These are phyloP conservation scores for Rhinogobius similis DNA, from an alignment of 2,113 vertebrate species.

Conservation along the genomic window DNA sequence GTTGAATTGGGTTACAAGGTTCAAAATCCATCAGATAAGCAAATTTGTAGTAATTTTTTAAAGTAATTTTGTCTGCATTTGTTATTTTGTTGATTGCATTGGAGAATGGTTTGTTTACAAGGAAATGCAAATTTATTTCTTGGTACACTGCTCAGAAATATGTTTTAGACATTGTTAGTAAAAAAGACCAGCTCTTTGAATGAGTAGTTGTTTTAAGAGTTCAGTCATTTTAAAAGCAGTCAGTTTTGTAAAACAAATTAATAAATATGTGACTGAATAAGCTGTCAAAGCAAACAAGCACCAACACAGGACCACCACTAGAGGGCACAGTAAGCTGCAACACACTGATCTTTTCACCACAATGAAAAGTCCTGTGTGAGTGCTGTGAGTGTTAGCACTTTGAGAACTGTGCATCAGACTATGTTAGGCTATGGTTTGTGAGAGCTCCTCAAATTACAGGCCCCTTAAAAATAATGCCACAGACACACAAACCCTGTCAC, in stretches of 20 bases:
- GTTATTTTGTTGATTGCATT: not conserved
- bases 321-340: not conserved
- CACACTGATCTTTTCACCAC: not conserved
- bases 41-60: not conserved
- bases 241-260: slow-evolving; percentile 1
- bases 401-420: not conserved
- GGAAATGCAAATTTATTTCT: not conserved
- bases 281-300: not conserved
- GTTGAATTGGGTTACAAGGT: not conserved
- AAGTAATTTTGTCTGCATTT: not conserved
- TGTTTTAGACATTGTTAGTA: no score
- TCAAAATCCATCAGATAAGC: not conserved
- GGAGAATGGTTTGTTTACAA: not conserved
- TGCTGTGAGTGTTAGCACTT: not conserved
- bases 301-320: not conserved
- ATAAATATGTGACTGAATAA: not conserved
- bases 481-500: slow-evolving; percentile 62
- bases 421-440: not conserved
- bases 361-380: not conserved
- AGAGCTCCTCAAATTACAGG: not conserved
- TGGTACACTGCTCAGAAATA: no score
- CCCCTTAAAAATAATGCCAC: not conserved
- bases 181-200: no score
- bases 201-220: not conserved
- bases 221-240: not conserved